Evolutionary conservation across 2,113 vertebrate species (phyloP), one percentile per base, ranked within the genome.

Genomic region (Synchiropus splendidus): DNA sequence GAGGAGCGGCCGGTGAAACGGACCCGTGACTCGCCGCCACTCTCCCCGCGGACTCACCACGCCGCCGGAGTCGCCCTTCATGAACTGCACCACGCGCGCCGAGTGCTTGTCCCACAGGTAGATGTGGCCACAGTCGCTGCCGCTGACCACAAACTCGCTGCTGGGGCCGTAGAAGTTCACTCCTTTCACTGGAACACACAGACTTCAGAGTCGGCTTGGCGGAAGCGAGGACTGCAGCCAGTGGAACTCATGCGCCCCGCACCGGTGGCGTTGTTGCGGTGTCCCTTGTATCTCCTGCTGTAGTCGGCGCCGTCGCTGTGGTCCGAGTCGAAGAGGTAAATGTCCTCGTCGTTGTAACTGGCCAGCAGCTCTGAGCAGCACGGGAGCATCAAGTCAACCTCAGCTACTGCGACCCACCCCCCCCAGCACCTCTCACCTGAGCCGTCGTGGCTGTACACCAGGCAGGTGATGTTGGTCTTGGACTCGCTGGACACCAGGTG

Each of bases 401-500:
- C n/a, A n/a, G n/a, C n/a, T n/a, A n/a, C n/a, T n/a, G n/a, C n/a
- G n/a, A n/a, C n/a, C n/a, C n/a, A n/a, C n/a, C n/a, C n/a, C n/a
- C n/a, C n/a, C n/a, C n/a, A n/a, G n/a, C n/a, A n/a, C n/a, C n/a
- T n/a, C n/a, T 58, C 75, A 94, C 94, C 92, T 55, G 91, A 85
- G 62, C 92, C 94, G 0, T 98, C 90, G 10, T 98, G 90, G 76
- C 92, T 94, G 83, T 95, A 98, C 50, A 98, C 91, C 9, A 98
- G 85, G 56, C 94, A 97, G 54, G 92, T 98, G 75, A 98, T 94
- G 83, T 93, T 98, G 58, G 91, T 93, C 84, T 98, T 98, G 63
- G 90, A 91, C 69, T 97, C 92, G 12, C 92, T 97, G 85, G 87
- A 89, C 42, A 94, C 90, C 86, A 98, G 71, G 69, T 96, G 92